Evolutionary conservation across 2,797 vertebrate genomes (phyloP).

Genomic region (Platyrinchus mystaceus): DNA sequence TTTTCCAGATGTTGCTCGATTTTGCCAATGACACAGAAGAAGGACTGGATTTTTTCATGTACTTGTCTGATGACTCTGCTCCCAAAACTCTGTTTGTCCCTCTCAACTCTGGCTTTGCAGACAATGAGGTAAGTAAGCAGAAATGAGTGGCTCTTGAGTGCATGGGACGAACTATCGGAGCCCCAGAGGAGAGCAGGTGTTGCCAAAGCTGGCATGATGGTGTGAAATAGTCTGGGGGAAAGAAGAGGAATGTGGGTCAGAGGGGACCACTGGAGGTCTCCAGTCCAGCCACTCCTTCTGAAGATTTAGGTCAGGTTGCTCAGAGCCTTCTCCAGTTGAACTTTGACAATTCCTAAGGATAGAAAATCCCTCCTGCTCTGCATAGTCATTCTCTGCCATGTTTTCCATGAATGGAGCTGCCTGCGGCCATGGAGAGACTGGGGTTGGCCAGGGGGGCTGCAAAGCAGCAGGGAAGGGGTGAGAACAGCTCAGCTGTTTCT

Average conservation of each 20-base stretch:
- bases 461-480: background rate
- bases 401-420: background rate
- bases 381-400: accelerated
- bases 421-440: background rate
- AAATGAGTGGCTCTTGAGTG: accelerated
- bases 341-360: background rate
- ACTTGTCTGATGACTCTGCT: constrained; percentile 79
- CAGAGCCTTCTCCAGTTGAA: background rate
- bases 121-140: constrained; percentile 80
- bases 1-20: constrained; percentile 81
- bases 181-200: background rate
- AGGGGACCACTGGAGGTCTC: background rate
- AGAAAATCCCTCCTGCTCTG: background rate
- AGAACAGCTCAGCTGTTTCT: background rate
- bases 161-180: background rate
- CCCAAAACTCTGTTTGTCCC: constrained; percentile 91
- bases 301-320: background rate
- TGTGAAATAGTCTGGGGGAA: background rate
- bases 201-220: background rate
- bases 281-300: background rate
- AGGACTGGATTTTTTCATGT: constrained; percentile 82
- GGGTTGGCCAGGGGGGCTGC: background rate
- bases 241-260: background rate
- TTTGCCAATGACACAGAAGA: constrained; percentile 79
- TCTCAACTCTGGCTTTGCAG: constrained; percentile 83